Percentiles rank a stretch among this genome's conserved stretches.
phyloP scores from a whole-genome alignment of 2,113 vertebrate species.

The Strix uralensis region DNA sequence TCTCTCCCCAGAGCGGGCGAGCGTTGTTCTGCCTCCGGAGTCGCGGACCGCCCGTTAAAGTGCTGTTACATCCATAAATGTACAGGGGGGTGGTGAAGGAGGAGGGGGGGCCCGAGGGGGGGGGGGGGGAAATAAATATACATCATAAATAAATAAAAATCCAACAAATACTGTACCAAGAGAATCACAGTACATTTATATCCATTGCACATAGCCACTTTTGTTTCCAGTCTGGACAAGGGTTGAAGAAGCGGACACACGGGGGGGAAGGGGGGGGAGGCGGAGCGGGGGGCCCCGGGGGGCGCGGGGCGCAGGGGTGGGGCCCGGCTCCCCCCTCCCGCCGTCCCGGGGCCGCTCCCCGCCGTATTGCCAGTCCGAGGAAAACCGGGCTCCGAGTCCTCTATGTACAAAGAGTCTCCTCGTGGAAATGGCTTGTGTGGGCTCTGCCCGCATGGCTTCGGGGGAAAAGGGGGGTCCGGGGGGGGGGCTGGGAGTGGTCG shows the following conservation, averaged over 20 bases:
- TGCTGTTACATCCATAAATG: too few relatives aligned
- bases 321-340: not conserved
- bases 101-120: slow-evolving; percentile 5
- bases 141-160: slow-evolving; percentile 72
- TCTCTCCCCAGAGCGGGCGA: too few relatives aligned
- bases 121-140: slow-evolving; percentile 68
- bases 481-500: not conserved
- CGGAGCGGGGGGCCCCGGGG: not conserved
- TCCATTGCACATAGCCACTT: slow-evolving; percentile 95
- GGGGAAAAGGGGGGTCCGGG: not conserved
- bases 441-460: slow-evolving; percentile 66
- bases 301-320: not conserved
- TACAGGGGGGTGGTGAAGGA: not conserved
- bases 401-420: slow-evolving; percentile 63
- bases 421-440: slow-evolving; percentile 63
- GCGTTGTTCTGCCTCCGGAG: too few relatives aligned
- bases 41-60: too few relatives aligned
- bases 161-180: slow-evolving; percentile 76
- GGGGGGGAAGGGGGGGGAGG: not conserved
- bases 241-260: slow-evolving; percentile 73
- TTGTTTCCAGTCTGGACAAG: slow-evolving; percentile 69
- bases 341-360: not conserved
- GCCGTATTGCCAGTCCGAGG: slow-evolving; percentile 2
- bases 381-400: not conserved
- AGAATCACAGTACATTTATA: slow-evolving; percentile 84